Evolutionary conservation across 2,113 vertebrate genomes (phyloP), one percentile per base, ranked within the genome.

Genomic region (Hemicordylus capensis): DNA sequence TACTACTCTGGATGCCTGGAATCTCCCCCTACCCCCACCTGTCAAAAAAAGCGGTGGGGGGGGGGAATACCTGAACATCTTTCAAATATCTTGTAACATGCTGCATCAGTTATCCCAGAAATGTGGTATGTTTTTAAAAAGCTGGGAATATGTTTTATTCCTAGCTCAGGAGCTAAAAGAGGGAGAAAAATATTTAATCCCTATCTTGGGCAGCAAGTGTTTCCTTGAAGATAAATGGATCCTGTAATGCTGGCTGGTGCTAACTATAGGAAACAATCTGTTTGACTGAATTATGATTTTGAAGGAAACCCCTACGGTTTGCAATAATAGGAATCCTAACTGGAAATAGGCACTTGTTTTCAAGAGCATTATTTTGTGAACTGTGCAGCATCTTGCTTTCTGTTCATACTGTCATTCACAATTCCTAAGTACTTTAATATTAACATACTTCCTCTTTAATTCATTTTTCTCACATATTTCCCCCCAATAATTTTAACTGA

Each of bases 321-420:
- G 48, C 89, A 90, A 86, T 73, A 64, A 83, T 84, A 92, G 85
- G 54, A 90, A 84, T 66, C 51, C 46, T 90, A 88, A 92, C 80
- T 90, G 63, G 86, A 93, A 93, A 77, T 34, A 89, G 85, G 74
- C 75, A 67, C 61, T 89, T 78, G n/a, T n/a, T n/a, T n/a, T n/a
- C n/a, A n/a, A n/a, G n/a, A n/a, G n/a, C n/a, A n/a, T n/a, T n/a
- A n/a, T n/a, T n/a, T n/a, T n/a, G n/a, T n/a, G n/a, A n/a, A n/a
- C 54, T 26, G 24, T 84, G 72, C 4, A 34, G 26, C 24, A 79
- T 84, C 91, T 92, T 20, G 0, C 2, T 89, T 90, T 92, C 0
- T 39, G 73, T 91, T 54, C 17, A 26, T 85, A 17, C n/a, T 42
- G 61, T 42, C 10, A 4, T 44, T 87, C 34, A 75, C 81, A 3